A percentile compares a stretch with the other conserved stretches of the same genome.
Conservation (phyloP, 1,140 invertebrate genomes). For the Ladona fulva region DNA sequence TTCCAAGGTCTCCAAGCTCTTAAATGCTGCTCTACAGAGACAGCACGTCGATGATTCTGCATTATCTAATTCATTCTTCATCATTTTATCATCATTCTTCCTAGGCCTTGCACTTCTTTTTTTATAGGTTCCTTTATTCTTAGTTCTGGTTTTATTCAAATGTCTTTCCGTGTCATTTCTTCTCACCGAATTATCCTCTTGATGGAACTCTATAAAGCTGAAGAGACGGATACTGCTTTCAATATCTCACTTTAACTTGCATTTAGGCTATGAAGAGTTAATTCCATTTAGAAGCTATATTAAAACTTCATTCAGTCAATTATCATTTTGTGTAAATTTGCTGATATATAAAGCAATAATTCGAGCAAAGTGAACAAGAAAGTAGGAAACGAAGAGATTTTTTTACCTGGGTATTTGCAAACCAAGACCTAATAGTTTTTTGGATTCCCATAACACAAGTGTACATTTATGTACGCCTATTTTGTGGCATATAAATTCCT, state of each 20-base stretch:
- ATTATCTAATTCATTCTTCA: too few species aligned
- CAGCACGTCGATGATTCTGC: too few species aligned
- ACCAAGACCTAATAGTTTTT: not conserved
- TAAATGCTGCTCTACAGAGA: too few species aligned
- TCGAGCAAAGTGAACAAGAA: too few species aligned
- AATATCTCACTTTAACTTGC: not conserved
- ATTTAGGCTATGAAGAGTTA: not conserved
- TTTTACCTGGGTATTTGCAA: slow-evolving; percentile 13
- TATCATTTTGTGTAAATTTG: not conserved
- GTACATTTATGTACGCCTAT: not conserved
- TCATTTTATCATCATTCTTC: not conserved
- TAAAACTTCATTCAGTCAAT: not conserved
- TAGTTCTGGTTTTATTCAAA: too few species aligned
- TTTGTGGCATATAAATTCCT: slow-evolving; percentile 10
- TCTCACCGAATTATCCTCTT: not conserved
- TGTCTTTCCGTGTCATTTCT: too few species aligned
- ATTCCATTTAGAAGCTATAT: not conserved
- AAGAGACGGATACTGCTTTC: not conserved
- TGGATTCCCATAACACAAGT: not conserved
- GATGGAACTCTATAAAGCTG: not conserved
- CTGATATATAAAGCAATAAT: not conserved
- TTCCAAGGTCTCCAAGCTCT: too few species aligned
- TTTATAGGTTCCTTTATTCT: not conserved
- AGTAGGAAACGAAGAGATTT: too few species aligned
- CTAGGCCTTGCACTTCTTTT: not conserved